phyloP scores from a whole-genome alignment of 2,797 vertebrate species.

The Lagodon rhomboides region DNA sequence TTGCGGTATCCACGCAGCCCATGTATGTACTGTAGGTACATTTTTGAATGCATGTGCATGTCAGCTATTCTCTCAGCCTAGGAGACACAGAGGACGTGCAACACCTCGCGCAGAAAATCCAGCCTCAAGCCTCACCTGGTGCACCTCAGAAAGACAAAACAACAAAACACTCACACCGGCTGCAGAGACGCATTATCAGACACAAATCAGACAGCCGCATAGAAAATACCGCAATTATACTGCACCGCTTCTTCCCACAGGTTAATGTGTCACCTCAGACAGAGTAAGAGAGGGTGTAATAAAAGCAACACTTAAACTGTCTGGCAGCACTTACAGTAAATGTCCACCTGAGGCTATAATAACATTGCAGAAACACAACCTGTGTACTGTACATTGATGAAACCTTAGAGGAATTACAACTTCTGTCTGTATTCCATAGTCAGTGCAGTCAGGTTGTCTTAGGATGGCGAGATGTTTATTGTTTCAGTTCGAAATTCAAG shows the following conservation, averaged over 20 bases:
- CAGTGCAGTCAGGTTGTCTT: neutral
- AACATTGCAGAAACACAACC: slow-evolving; percentile 32
- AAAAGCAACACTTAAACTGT: slow-evolving; percentile 60
- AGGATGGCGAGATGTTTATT: slow-evolving; percentile 3
- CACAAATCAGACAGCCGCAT: slow-evolving; percentile 4
- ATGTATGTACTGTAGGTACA: neutral
- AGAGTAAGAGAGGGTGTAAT: slow-evolving; percentile 33
- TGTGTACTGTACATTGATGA: slow-evolving; percentile 17
- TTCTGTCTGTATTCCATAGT: slow-evolving; percentile 19
- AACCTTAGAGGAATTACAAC: slow-evolving; percentile 30
- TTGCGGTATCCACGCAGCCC: neutral
- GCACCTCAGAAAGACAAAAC: slow-evolving; percentile 21
- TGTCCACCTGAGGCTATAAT: slow-evolving; percentile 42
- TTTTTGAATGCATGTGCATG: slow-evolving; percentile 4
- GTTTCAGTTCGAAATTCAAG: neutral
- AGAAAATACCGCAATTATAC: slow-evolving; percentile 30
- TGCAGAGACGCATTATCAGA: slow-evolving; percentile 7
- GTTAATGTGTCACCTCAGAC: slow-evolving; percentile 36
- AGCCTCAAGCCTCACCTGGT: slow-evolving; percentile 11
- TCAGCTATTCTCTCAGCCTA: neutral
- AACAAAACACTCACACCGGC: slow-evolving; percentile 3
- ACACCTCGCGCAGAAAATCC: neutral
- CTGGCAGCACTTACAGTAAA: slow-evolving; percentile 40
- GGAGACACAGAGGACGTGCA: neutral
- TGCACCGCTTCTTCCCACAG: slow-evolving; percentile 27